Evolutionary conservation across 2,113 vertebrate genomes (phyloP).

Genomic region (Menura novaehollandiae): DNA sequence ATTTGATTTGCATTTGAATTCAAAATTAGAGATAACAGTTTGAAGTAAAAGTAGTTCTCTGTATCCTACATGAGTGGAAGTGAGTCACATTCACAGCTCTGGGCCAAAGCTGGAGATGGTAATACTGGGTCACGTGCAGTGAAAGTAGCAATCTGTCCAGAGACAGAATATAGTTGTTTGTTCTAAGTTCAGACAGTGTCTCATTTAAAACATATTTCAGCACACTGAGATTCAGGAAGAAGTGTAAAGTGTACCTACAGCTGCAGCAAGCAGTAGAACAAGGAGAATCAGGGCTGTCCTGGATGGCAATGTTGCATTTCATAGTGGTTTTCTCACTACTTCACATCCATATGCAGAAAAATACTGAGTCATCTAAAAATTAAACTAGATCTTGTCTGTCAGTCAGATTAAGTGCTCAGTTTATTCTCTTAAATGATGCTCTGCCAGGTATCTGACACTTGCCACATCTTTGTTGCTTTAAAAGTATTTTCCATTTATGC

Average conservation of each 20-base stretch:
- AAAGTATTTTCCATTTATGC: background rate
- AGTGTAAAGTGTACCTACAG: background rate
- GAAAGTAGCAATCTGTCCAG: background rate
- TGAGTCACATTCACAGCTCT: background rate
- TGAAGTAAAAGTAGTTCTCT: background rate
- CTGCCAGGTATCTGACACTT: background rate
- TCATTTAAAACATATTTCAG: background rate
- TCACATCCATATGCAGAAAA: background rate
- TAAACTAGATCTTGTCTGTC: background rate
- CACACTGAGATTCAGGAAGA: background rate
- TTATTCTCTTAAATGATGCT: background rate
- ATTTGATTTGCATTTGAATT: background rate
- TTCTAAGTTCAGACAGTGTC: background rate
- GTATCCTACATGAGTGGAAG: background rate
- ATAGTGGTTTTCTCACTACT: background rate
- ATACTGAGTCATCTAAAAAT: background rate
- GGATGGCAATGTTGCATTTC: background rate
- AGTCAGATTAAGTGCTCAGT: background rate
- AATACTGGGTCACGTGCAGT: background rate
- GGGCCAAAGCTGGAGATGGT: background rate
- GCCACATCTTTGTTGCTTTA: background rate
- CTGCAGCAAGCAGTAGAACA: background rate
- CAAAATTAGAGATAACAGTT: background rate
- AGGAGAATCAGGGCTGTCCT: background rate
- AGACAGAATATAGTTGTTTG: accelerated